Base-by-base conservation (phyloP, 2,113 vertebrate genomes). In the Lanius ludovicianus region DNA sequence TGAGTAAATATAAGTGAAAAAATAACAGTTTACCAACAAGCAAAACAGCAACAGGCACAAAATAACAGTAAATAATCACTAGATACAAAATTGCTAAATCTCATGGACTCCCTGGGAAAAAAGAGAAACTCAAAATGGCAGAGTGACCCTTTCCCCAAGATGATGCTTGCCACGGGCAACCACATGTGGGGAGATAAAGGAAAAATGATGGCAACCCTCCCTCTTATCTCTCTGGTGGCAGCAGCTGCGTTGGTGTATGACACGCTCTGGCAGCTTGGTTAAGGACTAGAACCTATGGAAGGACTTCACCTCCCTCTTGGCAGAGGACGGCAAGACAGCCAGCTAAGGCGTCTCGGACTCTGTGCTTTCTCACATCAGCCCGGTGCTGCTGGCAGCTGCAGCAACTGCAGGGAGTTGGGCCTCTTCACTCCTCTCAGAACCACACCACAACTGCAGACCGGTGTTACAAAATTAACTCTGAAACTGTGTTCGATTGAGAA, bases 361-460 rank as follows among this genome's bases (percentile, higher is more conserved):
- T 22, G 33, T 27, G 21, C 37, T 25, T 50, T 50, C 37, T 68
- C 0, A 0, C 1, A 0, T 68, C 1, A 2, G 17, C 17, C 0
- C 2, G 7, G 17, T 59, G 44, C 44, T 57, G 13, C 62, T 85
- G n/a, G 35, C 1, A 0, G 22, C 57, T 56, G 59, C 23, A 25
- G 49, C 28, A 37, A 8, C 15, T 65, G 28, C 10, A 11, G 28
- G 30, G 24, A n/a, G 60, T 3, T 3, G 35, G 20, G 24, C 16
- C 20, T 42, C 16, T 41, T 41, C 24, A 11, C 24, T 56, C 4
- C 7, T 65, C 13, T 39, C 33, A 57, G 44, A 21, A 5, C 44
- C 31, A 3, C n/a, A 11, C 60, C 75, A 5, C 69, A 41, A 16
- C 52, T 76, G 35, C 35, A 21, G 30, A 20, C 10, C 9, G 31